A percentile compares a stretch with the other conserved stretches of the same genome.
Conservation (phyloP, 2,888 invertebrate genomes). For the Hydrotaea diabolus region DNA sequence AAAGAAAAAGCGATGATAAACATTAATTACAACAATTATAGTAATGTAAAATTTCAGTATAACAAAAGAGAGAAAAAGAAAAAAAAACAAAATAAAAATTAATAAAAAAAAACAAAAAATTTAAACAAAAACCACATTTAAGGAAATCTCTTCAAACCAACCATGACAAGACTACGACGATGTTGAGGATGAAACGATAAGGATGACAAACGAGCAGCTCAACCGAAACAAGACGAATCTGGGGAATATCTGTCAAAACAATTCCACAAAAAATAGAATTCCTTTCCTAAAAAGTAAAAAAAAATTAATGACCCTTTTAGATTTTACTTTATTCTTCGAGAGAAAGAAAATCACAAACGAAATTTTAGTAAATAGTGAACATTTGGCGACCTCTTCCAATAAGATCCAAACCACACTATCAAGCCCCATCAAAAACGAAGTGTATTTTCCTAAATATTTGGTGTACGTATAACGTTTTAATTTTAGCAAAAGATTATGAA, state of each 20-base stretch:
- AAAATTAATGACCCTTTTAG: neutral
- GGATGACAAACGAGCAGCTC: neutral
- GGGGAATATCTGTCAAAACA: neutral
- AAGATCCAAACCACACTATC: too few relatives aligned
- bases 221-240: neutral
- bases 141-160: slow-evolving; percentile 15
- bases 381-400: too few relatives aligned
- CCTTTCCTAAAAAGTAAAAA: too few relatives aligned
- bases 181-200: neutral
- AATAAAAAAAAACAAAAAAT: slow-evolving; percentile 62
- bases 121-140: slow-evolving; percentile 40
- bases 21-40: slow-evolving; percentile 67
- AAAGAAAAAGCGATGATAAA: slow-evolving; percentile 70
- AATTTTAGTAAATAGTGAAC: too few relatives aligned
- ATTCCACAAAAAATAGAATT: too few relatives aligned
- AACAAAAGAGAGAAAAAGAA: slow-evolving; percentile 62
- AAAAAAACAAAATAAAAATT: slow-evolving; percentile 42
- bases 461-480: neutral
- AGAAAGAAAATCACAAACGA: too few relatives aligned
- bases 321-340: neutral
- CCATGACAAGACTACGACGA: neutral
- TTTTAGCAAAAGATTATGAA: neutral
- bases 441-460: neutral
- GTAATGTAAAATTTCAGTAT: slow-evolving; percentile 69
- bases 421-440: neutral